A percentile compares a stretch with the other conserved stretches of the same genome.
Evolutionary conservation across 2,888 invertebrate species (phyloP).

Genomic region (Andrena bicolor): DNA sequence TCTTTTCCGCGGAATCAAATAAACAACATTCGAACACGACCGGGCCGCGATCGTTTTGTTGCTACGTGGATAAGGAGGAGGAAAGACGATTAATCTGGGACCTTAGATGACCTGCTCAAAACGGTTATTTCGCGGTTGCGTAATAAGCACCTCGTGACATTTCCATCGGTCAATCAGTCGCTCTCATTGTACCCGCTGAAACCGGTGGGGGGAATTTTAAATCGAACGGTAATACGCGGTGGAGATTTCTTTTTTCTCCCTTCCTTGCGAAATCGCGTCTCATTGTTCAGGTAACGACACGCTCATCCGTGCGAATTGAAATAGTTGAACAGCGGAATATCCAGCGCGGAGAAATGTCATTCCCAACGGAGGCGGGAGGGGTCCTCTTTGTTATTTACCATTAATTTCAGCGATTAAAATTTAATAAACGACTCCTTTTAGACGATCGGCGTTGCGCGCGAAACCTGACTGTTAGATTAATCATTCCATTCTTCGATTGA

Average conservation of each 20-base stretch:
- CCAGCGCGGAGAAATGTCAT: no score
- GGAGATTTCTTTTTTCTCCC: not conserved
- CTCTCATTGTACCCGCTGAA: conserved; percentile 33
- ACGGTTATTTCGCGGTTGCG: conserved; percentile 59
- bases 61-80: conserved; percentile 47
- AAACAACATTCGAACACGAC: conserved; percentile 57
- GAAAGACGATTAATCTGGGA: conserved; percentile 71
- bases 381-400: not conserved
- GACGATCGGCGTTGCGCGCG: not conserved
- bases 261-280: not conserved
- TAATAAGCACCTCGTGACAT: conserved; percentile 63
- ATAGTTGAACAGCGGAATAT: no score
- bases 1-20: conserved; percentile 39
- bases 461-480: not conserved
- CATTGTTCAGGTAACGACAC: no score
- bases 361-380: no score
- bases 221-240: not conserved
- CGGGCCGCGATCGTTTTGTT: conserved; percentile 54
- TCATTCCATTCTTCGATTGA: not conserved
- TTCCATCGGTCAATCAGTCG: conserved; percentile 39
- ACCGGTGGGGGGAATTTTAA: conserved; percentile 7
- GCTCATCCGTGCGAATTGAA: no score
- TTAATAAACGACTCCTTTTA: not conserved
- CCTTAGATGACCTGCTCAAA: conserved; percentile 75
- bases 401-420: not conserved